A percentile compares a stretch with the other conserved stretches of the same genome.
These are phyloP conservation scores for Dryobotodes eremita DNA, from an alignment of 2,888 invertebrate species.

Conservation along the genomic window DNA sequence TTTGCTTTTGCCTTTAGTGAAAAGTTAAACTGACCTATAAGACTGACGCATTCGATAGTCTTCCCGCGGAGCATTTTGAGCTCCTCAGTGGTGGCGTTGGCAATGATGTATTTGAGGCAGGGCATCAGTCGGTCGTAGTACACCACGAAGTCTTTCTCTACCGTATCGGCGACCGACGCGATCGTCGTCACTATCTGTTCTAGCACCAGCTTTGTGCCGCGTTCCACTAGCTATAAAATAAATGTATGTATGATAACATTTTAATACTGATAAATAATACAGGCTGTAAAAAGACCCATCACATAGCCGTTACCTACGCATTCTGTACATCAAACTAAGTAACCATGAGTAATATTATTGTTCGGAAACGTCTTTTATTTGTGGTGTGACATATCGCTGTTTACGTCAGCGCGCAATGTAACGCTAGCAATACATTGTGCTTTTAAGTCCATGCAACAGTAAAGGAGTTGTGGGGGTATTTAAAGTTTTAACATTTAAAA, in stretches of 20 bases:
- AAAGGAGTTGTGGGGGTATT: not conserved
- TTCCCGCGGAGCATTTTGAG: conserved; percentile 98
- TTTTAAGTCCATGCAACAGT: not conserved
- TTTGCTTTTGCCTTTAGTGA: not conserved
- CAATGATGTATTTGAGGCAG: conserved; percentile 98
- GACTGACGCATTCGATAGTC: conserved; percentile 99
- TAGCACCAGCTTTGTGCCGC: conserved; percentile 98
- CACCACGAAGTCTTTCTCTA: conserved; percentile 98
- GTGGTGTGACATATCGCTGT: not conserved
- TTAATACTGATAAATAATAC: not conserved
- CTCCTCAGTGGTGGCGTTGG: conserved; percentile 97
- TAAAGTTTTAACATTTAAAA: not conserved
- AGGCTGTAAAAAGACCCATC: not conserved
- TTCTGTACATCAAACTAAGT: not conserved
- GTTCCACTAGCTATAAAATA: conserved; percentile 93
- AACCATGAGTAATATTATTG: too few species aligned
- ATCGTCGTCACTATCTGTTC: conserved; percentile 99
- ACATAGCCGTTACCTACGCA: too few species aligned
- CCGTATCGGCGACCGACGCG: conserved; percentile 99
- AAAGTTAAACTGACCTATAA: conserved; percentile 93
- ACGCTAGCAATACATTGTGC: not conserved
- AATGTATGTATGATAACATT: not conserved
- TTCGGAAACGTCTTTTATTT: too few species aligned
- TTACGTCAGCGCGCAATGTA: not conserved
- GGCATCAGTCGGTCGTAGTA: conserved; percentile 99